Base-by-base conservation (phyloP, 2,797 vertebrate genomes). In the Gymnoscopelus microlampas region DNA sequence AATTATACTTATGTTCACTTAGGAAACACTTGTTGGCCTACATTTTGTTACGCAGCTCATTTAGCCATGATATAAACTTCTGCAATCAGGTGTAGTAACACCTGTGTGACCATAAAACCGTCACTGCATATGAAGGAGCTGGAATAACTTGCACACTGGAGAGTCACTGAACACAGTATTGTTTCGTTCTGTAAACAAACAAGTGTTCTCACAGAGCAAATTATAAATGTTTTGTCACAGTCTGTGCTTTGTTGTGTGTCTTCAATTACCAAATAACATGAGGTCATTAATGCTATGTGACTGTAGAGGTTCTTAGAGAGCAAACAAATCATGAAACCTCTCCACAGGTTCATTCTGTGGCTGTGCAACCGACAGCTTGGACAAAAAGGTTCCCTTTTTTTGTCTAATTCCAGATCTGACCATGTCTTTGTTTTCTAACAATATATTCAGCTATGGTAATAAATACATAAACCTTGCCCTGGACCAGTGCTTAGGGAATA, bases 51-150 rank as follows among this genome's bases (percentile, higher is more conserved):
- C 3, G 29, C 29, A 32, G 29, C 29, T 32, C 32, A 35, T 35
- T 35, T 35, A 35, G 32, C 32, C 32, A 35, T 6, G 51, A 53
- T 65, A 4, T 58, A 23, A 7, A 14, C 44, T 13, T 60, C 39
- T 7, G 23, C 44, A 2, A 63, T 72, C 26, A 63, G 72, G 44
- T 14, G 32, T 44, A 51, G 63, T 26, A 12, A 64, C 0, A 26
- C 9, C 51, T 29, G 55, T 12, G 35, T 3, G 51, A 64, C 35
- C 62, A 5, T 23, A 11, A 19, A 53, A 19, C 29, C 15, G 14
- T 4, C 62, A 58, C 23, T 66, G 68, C 61, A 32, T 78, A 78
- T 81, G 79, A 66, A 85, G 73, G 63, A 51, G 35, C 53, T 15
- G 62, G 35, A 73, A 54, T 62, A 68, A 63, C 26, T 70, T 55